Evolutionary conservation across 1,140 invertebrate species (phyloP).

Genomic region (Lasaia peninsularis): DNA sequence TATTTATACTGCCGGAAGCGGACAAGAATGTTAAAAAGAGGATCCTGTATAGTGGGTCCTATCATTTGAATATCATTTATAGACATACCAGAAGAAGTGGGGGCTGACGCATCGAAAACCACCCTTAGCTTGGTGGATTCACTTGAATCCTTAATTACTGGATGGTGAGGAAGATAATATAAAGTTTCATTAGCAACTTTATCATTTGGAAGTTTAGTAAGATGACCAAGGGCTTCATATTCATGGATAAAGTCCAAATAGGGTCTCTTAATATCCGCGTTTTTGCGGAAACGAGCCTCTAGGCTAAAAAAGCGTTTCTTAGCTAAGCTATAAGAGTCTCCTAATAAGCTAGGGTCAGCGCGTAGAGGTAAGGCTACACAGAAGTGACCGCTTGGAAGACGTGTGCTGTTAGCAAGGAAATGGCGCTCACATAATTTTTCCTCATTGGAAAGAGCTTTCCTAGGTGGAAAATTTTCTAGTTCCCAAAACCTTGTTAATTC

Average conservation of each 20-base stretch:
- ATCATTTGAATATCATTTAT: constrained; percentile 37
- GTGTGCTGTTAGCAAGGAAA: constrained; percentile 26
- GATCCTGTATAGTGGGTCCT: constrained; percentile 30
- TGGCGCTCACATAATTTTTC: constrained; percentile 29
- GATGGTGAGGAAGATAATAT: too few relatives aligned
- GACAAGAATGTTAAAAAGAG: constrained; percentile 30
- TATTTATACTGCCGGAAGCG: background rate
- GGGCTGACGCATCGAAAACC: constrained; percentile 40
- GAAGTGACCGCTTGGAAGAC: constrained; percentile 37
- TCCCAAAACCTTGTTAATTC: constrained; percentile 27
- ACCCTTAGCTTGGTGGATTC: constrained; percentile 32
- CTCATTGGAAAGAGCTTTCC: constrained; percentile 1
- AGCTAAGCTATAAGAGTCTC: constrained; percentile 36
- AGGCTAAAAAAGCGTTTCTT: constrained; percentile 32
- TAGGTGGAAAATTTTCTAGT: constrained; percentile 28
- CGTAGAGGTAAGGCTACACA: constrained; percentile 39
- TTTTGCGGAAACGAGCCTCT: too few relatives aligned
- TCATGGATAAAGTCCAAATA: too few relatives aligned
- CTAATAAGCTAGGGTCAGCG: constrained; percentile 31
- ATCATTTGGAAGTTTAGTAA: too few relatives aligned
- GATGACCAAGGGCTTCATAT: too few relatives aligned
- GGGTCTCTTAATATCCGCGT: too few relatives aligned
- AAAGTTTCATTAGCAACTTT: constrained; percentile 16
- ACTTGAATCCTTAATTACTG: constrained; percentile 26
- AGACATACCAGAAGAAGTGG: too few relatives aligned